A percentile compares a stretch with the other conserved stretches of the same genome.
phyloP scores from a whole-genome alignment of 1,140 invertebrate genomes.

The Drosophila melanogaster region Release_6_plus_ISO1_MT NT_033779.5:2379001-2379500 shows the following conservation, averaged over 20 bases:
- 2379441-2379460: conserved; percentile 69
- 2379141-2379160: neutral
- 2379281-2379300: conserved; percentile 46
- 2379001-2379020: conserved; percentile 76
- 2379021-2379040: conserved; percentile 74
- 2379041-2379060: conserved; percentile 77
- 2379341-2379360: conserved; percentile 76
- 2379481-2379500: conserved; percentile 49
- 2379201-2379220: conserved; percentile 76
- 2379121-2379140: conserved; percentile 28
- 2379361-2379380: conserved; percentile 70
- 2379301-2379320: conserved; percentile 59
- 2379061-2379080: conserved; percentile 74
- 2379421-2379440: conserved; percentile 75
- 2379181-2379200: conserved; percentile 67
- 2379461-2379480: conserved; percentile 72
- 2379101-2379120: conserved; percentile 67
- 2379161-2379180: conserved; percentile 49
- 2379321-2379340: conserved; percentile 72
- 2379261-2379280: conserved; percentile 46
- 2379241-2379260: conserved; percentile 66
- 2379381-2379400: conserved; percentile 74
- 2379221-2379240: conserved; percentile 75
- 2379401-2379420: conserved; percentile 73
- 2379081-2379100: conserved; percentile 71